These are phyloP conservation scores for Temnothorax curvispinosus DNA, from an alignment of 1,140 invertebrate species.

Conservation along the genomic window DNA sequence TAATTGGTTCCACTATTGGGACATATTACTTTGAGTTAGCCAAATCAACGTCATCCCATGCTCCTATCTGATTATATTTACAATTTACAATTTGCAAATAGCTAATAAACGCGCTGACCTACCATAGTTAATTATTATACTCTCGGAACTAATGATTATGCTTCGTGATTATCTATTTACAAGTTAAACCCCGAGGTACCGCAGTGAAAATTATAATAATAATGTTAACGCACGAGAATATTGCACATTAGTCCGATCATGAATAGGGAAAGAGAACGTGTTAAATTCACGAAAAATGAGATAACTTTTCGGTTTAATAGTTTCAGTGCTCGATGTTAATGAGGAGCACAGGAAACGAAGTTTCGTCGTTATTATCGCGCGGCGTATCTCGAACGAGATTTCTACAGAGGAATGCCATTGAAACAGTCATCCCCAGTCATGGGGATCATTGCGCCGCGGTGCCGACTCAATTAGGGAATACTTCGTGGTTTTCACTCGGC, in stretches of 20 bases:
- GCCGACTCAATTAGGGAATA: conserved; percentile 49
- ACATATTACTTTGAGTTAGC: conserved; percentile 24
- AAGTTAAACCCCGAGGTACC: conserved; percentile 23
- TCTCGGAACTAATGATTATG: conserved; percentile 28
- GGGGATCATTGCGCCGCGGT: background rate
- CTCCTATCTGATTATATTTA: conserved; percentile 7
- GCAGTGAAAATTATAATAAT: conserved; percentile 31
- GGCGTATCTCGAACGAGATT: conserved; percentile 21
- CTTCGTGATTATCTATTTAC: conserved; percentile 32
- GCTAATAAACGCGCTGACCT: conserved; percentile 23
- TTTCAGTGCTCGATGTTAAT: conserved; percentile 10
- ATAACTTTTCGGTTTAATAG: background rate
- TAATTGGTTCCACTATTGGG: conserved; percentile 17
- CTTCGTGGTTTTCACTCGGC: conserved; percentile 2
- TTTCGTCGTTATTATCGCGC: conserved; percentile 31
- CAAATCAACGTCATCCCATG: background rate
- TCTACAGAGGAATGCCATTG: conserved; percentile 31
- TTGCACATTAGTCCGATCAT: background rate
- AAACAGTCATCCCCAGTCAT: background rate
- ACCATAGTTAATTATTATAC: conserved; percentile 30
- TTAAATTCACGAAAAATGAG: conserved; percentile 32
- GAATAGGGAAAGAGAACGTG: background rate
- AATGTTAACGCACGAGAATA: conserved; percentile 19
- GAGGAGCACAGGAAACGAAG: conserved; percentile 25
- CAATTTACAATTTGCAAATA: conserved; percentile 29